Conservation (phyloP, 1,140 invertebrate species). For the Nylanderia fulva region DNA sequence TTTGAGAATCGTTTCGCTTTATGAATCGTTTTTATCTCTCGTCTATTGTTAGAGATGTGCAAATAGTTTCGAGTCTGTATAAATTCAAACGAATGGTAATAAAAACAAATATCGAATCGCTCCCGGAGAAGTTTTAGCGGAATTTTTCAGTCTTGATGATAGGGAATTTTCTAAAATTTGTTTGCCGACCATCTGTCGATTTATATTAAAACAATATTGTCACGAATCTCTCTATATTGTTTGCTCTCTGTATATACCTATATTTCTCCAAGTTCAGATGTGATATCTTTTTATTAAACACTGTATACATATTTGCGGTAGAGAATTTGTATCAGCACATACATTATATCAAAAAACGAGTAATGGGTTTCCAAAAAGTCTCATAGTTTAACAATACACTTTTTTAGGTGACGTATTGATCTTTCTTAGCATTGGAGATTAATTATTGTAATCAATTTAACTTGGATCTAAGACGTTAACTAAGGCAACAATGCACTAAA, state of each 20-base stretch:
- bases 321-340: neutral
- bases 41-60: constrained; percentile 14
- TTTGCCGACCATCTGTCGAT: neutral
- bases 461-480: constrained; percentile 19
- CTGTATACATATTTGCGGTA: neutral
- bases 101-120: neutral
- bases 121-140: neutral
- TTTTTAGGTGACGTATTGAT: constrained; percentile 36
- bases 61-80: neutral
- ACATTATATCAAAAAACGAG: neutral
- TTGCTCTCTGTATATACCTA: neutral
- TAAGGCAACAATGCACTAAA: constrained; percentile 3
- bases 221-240: neutral
- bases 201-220: neutral
- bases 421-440: constrained; percentile 19
- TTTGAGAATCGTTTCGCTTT: constrained; percentile 19
- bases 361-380: neutral
- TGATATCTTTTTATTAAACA: neutral
- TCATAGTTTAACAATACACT: constrained; percentile 25
- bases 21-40: neutral
- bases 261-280: neutral
- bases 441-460: constrained; percentile 49
- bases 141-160: neutral
- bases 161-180: neutral
- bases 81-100: constrained; percentile 4